These are phyloP conservation scores for Drosophila sp. DNA, from an alignment of 1,140 invertebrate genomes.

Conservation along the genomic window DNA sequence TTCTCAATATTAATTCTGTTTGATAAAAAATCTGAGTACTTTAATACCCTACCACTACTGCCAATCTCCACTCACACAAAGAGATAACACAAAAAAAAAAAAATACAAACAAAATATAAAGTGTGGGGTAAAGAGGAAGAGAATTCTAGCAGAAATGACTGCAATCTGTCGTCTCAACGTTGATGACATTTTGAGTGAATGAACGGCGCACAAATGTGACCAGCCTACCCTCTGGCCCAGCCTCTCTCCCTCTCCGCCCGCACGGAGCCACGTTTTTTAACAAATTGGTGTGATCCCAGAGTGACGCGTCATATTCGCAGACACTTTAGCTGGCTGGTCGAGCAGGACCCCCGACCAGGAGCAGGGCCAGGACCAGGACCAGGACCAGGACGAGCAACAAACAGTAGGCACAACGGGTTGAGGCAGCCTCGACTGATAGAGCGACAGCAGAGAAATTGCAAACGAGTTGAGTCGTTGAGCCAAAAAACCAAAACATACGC, in stretches of 20 bases:
- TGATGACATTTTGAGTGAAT: conserved; percentile 83
- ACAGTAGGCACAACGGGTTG: conserved; percentile 6
- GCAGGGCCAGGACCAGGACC: conserved; percentile 11
- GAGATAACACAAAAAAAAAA: conserved; percentile 59
- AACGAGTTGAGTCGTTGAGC: conserved; percentile 81
- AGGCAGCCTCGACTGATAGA: conserved; percentile 59
- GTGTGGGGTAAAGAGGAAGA: conserved; percentile 13
- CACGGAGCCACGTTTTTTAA: conserved; percentile 57
- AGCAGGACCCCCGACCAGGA: conserved; percentile 31
- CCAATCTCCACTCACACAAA: conserved; percentile 49
- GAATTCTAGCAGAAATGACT: conserved; percentile 74
- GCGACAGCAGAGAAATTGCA: conserved; percentile 80
- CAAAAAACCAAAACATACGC: conserved; percentile 83
- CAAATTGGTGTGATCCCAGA: conserved; percentile 81
- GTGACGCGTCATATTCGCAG: conserved; percentile 81
- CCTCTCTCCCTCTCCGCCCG: background rate
- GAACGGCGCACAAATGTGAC: conserved; percentile 67
- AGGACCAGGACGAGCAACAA: background rate
- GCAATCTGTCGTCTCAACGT: conserved; percentile 81
- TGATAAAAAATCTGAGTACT: background rate
- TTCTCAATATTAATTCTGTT: background rate
- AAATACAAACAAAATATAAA: conserved; percentile 26
- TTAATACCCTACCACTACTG: conserved; percentile 45
- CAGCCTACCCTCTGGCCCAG: conserved; percentile 56
- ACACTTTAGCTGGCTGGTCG: conserved; percentile 74